Evolutionary conservation across 2,888 invertebrate species (phyloP).

Genomic region (Nebria salina): DNA sequence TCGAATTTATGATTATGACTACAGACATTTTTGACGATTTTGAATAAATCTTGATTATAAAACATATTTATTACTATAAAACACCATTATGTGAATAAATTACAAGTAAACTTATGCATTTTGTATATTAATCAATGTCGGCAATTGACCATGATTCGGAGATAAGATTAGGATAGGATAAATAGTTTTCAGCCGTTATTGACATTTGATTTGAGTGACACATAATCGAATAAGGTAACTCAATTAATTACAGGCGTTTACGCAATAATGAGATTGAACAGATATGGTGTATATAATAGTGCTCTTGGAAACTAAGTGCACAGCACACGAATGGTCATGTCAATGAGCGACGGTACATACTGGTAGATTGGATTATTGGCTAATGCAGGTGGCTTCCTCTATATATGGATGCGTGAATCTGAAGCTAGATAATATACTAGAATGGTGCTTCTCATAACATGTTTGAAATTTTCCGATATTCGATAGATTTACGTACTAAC

Average conservation of each 20-base stretch:
- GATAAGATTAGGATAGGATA: background rate
- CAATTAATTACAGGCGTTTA: conserved; percentile 38
- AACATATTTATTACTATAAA: no score
- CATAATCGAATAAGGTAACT: conserved; percentile 34
- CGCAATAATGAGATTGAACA: conserved; percentile 33
- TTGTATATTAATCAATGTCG: background rate
- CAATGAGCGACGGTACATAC: conserved; percentile 24
- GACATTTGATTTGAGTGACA: conserved; percentile 16
- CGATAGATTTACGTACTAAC: no score
- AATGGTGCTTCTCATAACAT: background rate
- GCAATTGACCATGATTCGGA: background rate
- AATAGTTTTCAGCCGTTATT: background rate
- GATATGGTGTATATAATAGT: conserved; percentile 22
- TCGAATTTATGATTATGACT: no score
- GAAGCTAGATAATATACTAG: background rate
- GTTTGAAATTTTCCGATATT: background rate
- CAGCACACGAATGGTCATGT: background rate
- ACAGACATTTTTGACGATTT: no score
- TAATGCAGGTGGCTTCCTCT: background rate
- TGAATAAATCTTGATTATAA: no score
- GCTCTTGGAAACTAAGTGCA: conserved; percentile 16
- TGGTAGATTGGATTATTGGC: conserved; percentile 38
- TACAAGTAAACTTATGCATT: no score
- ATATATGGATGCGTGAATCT: background rate
- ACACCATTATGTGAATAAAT: no score